Conservation (phyloP, 2,888 invertebrate genomes). For the Tanytarsus gracilentus region DNA sequence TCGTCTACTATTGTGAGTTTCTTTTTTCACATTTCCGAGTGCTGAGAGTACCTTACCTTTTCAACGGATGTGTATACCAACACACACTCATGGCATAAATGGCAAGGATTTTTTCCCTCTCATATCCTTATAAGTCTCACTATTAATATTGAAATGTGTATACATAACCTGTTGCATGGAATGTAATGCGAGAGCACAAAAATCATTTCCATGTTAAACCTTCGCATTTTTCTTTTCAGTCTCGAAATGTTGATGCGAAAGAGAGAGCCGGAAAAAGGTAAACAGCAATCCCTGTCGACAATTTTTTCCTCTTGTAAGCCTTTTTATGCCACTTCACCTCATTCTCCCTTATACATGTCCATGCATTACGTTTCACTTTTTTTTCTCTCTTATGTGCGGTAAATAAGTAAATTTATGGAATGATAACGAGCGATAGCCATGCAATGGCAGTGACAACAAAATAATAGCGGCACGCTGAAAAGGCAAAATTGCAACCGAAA, state of each 20-base stretch:
- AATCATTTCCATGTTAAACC: background rate
- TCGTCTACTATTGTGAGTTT: too few relatives aligned
- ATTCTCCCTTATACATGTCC: background rate
- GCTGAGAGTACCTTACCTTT: background rate
- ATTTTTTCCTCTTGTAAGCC: background rate
- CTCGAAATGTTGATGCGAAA: background rate
- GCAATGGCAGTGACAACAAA: too few relatives aligned
- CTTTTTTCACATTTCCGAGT: background rate
- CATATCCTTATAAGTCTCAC: too few relatives aligned
- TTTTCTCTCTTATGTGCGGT: background rate
- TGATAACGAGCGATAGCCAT: too few relatives aligned
- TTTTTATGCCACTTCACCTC: too few relatives aligned
- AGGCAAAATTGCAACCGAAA: too few relatives aligned
- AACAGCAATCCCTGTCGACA: slow-evolving; percentile 3
- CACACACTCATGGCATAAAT: too few relatives aligned
- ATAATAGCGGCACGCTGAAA: too few relatives aligned
- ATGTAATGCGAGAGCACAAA: background rate
- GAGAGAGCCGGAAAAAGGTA: slow-evolving; percentile 8
- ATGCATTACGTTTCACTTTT: background rate
- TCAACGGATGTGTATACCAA: too few relatives aligned
- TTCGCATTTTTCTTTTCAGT: background rate
- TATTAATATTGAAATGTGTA: too few relatives aligned
- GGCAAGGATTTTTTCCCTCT: too few relatives aligned
- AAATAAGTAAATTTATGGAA: slow-evolving; percentile 26
- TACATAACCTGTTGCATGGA: slow-evolving; percentile 4